Evolutionary conservation across 2,113 vertebrate genomes (phyloP).

Genomic region (Oncorhynchus keta): DNA sequence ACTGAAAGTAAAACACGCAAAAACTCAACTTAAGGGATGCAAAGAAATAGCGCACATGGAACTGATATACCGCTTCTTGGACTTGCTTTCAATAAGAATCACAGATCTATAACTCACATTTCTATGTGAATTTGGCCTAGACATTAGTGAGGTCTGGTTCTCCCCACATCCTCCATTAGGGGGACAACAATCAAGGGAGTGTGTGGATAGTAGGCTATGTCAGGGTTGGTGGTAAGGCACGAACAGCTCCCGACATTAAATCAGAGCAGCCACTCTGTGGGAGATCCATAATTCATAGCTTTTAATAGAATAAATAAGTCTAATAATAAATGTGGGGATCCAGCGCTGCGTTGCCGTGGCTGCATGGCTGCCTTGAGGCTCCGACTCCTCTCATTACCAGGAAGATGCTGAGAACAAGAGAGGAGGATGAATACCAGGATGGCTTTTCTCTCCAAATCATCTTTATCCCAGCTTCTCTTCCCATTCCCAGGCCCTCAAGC

Average conservation of each 20-base stretch:
- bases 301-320: slow-evolving; percentile 58
- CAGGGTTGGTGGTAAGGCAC: slow-evolving; percentile 28
- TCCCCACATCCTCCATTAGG: slow-evolving; percentile 60
- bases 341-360: not conserved
- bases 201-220: not conserved
- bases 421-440: too few species aligned
- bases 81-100: too few species aligned
- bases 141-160: slow-evolving; percentile 51
- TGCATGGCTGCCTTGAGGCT: not conserved
- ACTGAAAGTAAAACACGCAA: too few species aligned
- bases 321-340: slow-evolving; percentile 41
- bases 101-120: too few species aligned
- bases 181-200: slow-evolving; percentile 22
- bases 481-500: too few species aligned
- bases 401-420: too few species aligned
- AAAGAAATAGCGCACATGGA: too few species aligned
- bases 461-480: too few species aligned
- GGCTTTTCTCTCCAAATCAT: too few species aligned
- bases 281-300: slow-evolving; percentile 59
- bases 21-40: too few species aligned
- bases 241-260: slow-evolving; percentile 54
- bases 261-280: slow-evolving; percentile 43
- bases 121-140: not conserved
- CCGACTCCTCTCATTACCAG: too few species aligned
- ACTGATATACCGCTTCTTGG: too few species aligned